phyloP scores from a whole-genome alignment of 35 echinoderm and acorn worm species.

The Eucidaris tribuloides region DNA sequence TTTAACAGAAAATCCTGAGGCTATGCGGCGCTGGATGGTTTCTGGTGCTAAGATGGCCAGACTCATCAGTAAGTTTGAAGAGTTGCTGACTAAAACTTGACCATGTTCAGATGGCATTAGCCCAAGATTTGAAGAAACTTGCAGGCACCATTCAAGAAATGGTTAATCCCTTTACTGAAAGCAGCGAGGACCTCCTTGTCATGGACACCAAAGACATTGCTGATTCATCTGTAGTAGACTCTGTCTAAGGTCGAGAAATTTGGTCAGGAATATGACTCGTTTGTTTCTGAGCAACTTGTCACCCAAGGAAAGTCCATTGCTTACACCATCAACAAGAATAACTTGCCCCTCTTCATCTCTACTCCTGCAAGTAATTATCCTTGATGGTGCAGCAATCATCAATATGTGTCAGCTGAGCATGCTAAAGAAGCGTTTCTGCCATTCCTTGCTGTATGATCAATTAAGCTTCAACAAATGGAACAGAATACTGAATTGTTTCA shows the following conservation, averaged over 20 bases:
- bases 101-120: constrained; percentile 30
- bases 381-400: constrained; percentile 45
- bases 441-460: too few relatives aligned
- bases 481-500: too few relatives aligned
- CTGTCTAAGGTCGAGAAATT: constrained; percentile 2
- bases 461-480: too few relatives aligned
- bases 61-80: constrained; percentile 26
- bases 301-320: constrained; percentile 9
- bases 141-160: constrained; percentile 3
- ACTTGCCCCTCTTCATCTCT: constrained; percentile 21
- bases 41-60: constrained; percentile 50
- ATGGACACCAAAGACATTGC: constrained; percentile 43
- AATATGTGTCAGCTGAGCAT: constrained; percentile 38
- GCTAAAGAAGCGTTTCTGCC: constrained; percentile 31
- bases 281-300: constrained; percentile 26
- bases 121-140: constrained; percentile 10
- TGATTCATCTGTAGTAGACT: not conserved
- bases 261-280: constrained; percentile 27
- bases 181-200: constrained; percentile 8
- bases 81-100: not conserved
- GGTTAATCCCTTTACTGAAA: constrained; percentile 59
- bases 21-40: constrained; percentile 39
- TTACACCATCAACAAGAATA: constrained; percentile 42
- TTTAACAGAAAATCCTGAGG: constrained; percentile 17
- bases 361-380: constrained; percentile 14